Evolutionary conservation across 2,888 invertebrate genomes (phyloP).

Genomic region (Uloborus plumipes): DNA sequence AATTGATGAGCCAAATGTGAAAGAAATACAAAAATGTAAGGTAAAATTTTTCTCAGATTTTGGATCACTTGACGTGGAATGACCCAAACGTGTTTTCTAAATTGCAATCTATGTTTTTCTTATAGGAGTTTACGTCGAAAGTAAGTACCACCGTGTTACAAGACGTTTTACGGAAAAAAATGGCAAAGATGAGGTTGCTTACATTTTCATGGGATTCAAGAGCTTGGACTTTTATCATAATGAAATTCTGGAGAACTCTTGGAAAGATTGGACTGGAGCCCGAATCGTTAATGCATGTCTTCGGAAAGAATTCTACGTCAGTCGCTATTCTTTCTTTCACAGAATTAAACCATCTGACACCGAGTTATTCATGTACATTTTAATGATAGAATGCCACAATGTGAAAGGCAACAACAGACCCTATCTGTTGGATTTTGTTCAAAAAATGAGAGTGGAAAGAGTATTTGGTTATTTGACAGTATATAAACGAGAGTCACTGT

Average conservation of each 20-base stretch:
- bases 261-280: conserved; percentile 60
- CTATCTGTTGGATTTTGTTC: conserved; percentile 45
- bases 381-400: conserved; percentile 36
- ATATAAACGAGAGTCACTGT: conserved; percentile 22
- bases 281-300: conserved; percentile 37
- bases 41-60: too few species aligned
- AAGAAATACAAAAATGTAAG: too few species aligned
- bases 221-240: conserved; percentile 31
- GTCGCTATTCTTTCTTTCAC: conserved; percentile 47
- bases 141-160: conserved; percentile 19
- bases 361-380: conserved; percentile 45
- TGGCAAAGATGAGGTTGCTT: conserved; percentile 24
- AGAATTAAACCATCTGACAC: conserved; percentile 34
- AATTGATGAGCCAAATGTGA: too few species aligned
- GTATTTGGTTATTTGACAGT: conserved; percentile 54
- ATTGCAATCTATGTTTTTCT: neutral
- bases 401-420: conserved; percentile 27
- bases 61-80: too few species aligned
- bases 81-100: neutral
- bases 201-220: conserved; percentile 50
- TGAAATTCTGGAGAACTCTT: conserved; percentile 31
- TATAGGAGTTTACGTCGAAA: conserved; percentile 48
- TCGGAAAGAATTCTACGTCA: conserved; percentile 33
- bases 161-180: conserved; percentile 14
- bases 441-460: conserved; percentile 46